Evolutionary conservation across 2,888 invertebrate species (phyloP).

Genomic region (Halocaridina rubra): DNA sequence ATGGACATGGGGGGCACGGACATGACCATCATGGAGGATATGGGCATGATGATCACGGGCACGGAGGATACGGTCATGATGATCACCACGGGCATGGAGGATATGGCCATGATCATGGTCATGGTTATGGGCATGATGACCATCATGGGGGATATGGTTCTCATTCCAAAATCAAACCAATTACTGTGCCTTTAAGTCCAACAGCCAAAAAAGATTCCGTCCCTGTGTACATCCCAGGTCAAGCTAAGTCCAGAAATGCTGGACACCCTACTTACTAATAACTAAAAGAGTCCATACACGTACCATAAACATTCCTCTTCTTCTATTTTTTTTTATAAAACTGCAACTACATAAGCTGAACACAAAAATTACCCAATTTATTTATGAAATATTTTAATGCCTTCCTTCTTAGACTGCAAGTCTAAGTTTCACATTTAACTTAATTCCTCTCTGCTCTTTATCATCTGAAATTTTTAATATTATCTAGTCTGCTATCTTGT

Average conservation of each 20-base stretch:
- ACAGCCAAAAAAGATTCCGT: not conserved
- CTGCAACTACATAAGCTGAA: too few relatives aligned
- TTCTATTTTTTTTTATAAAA: too few relatives aligned
- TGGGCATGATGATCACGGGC: constrained; percentile 11
- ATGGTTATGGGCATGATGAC: not conserved
- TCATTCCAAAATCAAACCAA: not conserved
- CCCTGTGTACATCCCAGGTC: not conserved
- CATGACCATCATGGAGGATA: not conserved
- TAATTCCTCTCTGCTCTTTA: too few relatives aligned
- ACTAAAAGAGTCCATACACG: too few relatives aligned
- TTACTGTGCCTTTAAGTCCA: not conserved
- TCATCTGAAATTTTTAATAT: too few relatives aligned
- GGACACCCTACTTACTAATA: not conserved
- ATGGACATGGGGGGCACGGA: constrained; percentile 16
- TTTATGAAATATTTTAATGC: too few relatives aligned
- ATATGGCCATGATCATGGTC: not conserved
- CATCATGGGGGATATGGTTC: not conserved
- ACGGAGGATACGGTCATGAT: not conserved
- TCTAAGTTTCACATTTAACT: too few relatives aligned
- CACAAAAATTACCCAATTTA: too few relatives aligned
- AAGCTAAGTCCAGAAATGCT: not conserved
- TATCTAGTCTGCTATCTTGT: too few relatives aligned
- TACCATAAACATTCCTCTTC: too few relatives aligned
- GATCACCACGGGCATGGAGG: not conserved
- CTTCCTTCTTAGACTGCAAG: too few relatives aligned